Base-by-base conservation (phyloP, 2,888 invertebrate species). In the Scrobipalpa atriplicella region DNA sequence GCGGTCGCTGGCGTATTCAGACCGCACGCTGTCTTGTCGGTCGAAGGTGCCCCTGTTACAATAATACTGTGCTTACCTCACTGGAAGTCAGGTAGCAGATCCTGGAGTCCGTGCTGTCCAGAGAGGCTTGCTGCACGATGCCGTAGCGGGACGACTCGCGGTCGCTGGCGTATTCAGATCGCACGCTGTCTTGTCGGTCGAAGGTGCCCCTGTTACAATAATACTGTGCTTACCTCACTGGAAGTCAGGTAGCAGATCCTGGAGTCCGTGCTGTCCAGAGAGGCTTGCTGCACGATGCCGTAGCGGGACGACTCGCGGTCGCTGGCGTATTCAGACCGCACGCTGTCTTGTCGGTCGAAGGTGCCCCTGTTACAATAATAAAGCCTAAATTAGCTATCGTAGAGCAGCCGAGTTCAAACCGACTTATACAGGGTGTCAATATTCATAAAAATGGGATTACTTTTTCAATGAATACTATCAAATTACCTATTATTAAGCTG, bases 41-140 rank as follows among this genome's bases (percentile, higher is more conserved):
- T 98, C 97, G 83, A 97, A 97, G 76, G 96, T 95, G 67, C 96
- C 96, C 81, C 97, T 97, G 93, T 60, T 89, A 92, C 77, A 77
- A 73, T 69, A 75, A 38, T n/a, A 16, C n/a, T n/a, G n/a, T 29
- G 29, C 98, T 95, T 94, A 98, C 98, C 97, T 98, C 98, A 73
- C 98, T 98, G 61, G 98, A 98, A 74, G 98, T 98, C 84, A 98
- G 94, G 92, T 98, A 98, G 92, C 98, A 98, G 78, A 98, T 95
- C 78, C 98, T 94, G 73, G 98, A 98, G 93, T 98, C 98, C 10
- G 98, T 98, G 93, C 98, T 98, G 86, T 98, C 98, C 72, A 98
- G 95, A 64, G 98, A 98, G 60, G 98, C 97, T 88, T 98, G 98
- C 89, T 98, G 98, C 77, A 98, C 97, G 85, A 98, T 97, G 74